Conservation (phyloP, 1,140 invertebrate species). For the Orchestia grillus region DNA sequence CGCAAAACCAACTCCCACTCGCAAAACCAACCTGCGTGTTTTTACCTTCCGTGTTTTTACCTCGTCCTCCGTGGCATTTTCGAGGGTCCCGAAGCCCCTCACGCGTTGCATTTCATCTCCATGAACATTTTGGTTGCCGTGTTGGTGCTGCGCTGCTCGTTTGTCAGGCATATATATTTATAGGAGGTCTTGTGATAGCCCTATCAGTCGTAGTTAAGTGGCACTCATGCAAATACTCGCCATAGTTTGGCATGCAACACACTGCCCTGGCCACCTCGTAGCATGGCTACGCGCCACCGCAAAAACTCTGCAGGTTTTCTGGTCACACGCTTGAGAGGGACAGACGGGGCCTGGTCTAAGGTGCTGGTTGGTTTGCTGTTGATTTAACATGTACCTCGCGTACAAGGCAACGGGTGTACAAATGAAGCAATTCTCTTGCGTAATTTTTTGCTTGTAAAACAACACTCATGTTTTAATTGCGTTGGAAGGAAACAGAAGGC, state of each 20-base stretch:
- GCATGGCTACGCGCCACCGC: neutral
- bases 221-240: constrained; percentile 6
- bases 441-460: too few relatives aligned
- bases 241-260: neutral
- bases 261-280: neutral
- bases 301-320: neutral
- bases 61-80: neutral
- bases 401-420: too few relatives aligned
- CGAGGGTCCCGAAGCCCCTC: neutral
- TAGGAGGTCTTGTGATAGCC: neutral
- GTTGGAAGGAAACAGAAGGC: too few relatives aligned
- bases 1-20: too few relatives aligned
- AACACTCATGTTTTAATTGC: too few relatives aligned
- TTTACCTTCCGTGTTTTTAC: neutral
- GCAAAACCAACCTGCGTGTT: neutral
- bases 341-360: too few relatives aligned
- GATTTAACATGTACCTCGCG: too few relatives aligned
- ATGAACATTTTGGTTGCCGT: neutral
- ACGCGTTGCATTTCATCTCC: neutral
- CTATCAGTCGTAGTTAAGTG: neutral
- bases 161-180: constrained; percentile 1
- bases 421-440: too few relatives aligned
- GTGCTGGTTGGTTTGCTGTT: too few relatives aligned
- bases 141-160: neutral
- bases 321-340: neutral